phyloP scores from a whole-genome alignment of 92 coral and sea anemone species.

The Bergia sp. region DNA sequence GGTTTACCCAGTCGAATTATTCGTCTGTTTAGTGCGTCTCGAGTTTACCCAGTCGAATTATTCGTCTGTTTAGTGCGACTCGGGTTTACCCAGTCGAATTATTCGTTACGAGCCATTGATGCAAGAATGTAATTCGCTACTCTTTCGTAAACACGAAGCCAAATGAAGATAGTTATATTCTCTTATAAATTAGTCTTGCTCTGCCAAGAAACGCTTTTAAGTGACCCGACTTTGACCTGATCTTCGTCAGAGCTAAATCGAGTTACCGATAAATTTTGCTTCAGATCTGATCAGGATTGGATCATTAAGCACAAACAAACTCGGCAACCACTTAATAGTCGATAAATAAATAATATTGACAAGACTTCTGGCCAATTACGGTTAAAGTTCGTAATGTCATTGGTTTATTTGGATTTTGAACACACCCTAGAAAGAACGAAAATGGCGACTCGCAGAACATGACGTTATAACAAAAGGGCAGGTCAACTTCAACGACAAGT shows the following conservation, averaged over 20 bases:
- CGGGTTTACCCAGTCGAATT: too few relatives aligned
- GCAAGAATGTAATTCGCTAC: neutral
- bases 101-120: neutral
- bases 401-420: slow-evolving; percentile 42
- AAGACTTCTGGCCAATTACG: slow-evolving; percentile 9
- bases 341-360: slow-evolving; percentile 42
- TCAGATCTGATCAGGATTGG: slow-evolving; percentile 8
- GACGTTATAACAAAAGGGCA: slow-evolving; percentile 41
- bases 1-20: too few relatives aligned
- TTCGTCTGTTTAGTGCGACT: too few relatives aligned
- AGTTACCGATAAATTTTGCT: neutral
- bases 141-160: neutral
- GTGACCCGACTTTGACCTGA: neutral
- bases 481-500: slow-evolving; percentile 34
- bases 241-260: slow-evolving; percentile 21
- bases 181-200: neutral
- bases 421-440: slow-evolving; percentile 33
- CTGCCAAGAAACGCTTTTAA: too few relatives aligned
- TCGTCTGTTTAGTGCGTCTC: too few relatives aligned
- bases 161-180: neutral
- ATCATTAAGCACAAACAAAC: slow-evolving; percentile 33
- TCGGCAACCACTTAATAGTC: slow-evolving; percentile 5
- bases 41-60: too few relatives aligned
- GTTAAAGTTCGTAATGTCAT: slow-evolving; percentile 28
- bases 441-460: slow-evolving; percentile 20